phyloP scores from a whole-genome alignment of 2,888 invertebrate genomes.

The Acleris cristana region DNA sequence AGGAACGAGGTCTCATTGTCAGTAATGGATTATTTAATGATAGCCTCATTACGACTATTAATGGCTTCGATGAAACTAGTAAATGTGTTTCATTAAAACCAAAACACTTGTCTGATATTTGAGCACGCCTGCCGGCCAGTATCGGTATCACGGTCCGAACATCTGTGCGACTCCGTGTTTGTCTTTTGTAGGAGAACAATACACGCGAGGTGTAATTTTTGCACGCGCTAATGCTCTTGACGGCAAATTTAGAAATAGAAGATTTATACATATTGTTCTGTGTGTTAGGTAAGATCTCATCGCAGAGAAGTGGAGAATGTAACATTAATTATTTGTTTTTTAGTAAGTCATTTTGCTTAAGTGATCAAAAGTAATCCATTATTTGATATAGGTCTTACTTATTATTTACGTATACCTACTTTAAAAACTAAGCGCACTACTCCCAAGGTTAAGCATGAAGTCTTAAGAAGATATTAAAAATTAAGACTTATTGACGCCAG shows the following conservation, averaged over 20 bases:
- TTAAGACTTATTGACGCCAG: too few relatives aligned
- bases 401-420: too few relatives aligned
- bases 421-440: too few relatives aligned
- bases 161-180: constrained; percentile 60
- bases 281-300: constrained; percentile 25
- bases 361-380: too few relatives aligned
- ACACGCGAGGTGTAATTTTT: constrained; percentile 54
- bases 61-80: background rate
- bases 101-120: background rate
- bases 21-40: background rate
- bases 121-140: background rate
- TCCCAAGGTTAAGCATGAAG: too few relatives aligned
- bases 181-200: constrained; percentile 63
- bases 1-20: background rate
- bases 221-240: constrained; percentile 50
- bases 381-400: too few relatives aligned
- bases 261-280: constrained; percentile 38
- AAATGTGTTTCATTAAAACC: background rate
- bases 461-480: too few relatives aligned
- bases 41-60: background rate
- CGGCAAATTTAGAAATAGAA: constrained; percentile 54
- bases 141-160: constrained; percentile 44
- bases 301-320: background rate
- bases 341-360: too few relatives aligned
- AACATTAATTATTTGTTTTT: too few relatives aligned